Evolutionary conservation across 2,113 vertebrate species (phyloP), one percentile per base, ranked within the genome.

Genomic region (Microcebus jonahi): DNA sequence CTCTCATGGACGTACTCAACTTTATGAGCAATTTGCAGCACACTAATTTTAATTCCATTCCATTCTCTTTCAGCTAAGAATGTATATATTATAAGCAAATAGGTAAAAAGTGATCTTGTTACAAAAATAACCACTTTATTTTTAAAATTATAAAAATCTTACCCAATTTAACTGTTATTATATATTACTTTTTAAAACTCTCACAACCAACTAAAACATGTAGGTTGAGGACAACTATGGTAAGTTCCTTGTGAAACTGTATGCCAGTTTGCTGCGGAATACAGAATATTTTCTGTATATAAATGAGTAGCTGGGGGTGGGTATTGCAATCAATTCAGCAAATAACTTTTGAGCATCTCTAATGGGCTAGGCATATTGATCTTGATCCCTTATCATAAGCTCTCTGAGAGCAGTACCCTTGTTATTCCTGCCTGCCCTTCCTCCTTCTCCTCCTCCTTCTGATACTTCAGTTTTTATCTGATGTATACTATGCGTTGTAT

Each of bases 141-240:
- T 96, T 76, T 92, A 93, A 93, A 88, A 50, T 48, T 39, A n/a
- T 31, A 36, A 82, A 82, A 88, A 36, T 9, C 39, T 34, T 53
- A 90, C 36, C 34, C 31, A n/a, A 76, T 70, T 31, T 92, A 90
- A 59, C 8, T 67, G 18, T 89, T 53, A 39, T 75, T 68, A 25
- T 34, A 73, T 36, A 71, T 76, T 61, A 65, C 27, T 91, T 96
- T 95, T 93, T 13, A 70, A 29, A 73, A 84, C 15, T 61, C 45
- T 94, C 20, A 89, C 7, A 70, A 57, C 17, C 36, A 79, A n/a
- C 88, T 61, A 63, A 42, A 65, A 36, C 8, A 65, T 13, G 4
- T 88, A 82, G 55, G n/a, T 95, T 71, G 89, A 81, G 57, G n/a
- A 81, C 48, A 93, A 77, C 25, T 70, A n/a, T 34, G n/a, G 12